These are phyloP conservation scores for Tetanocera ferruginea DNA, from an alignment of 2,888 invertebrate genomes.

Conservation along the genomic window DNA sequence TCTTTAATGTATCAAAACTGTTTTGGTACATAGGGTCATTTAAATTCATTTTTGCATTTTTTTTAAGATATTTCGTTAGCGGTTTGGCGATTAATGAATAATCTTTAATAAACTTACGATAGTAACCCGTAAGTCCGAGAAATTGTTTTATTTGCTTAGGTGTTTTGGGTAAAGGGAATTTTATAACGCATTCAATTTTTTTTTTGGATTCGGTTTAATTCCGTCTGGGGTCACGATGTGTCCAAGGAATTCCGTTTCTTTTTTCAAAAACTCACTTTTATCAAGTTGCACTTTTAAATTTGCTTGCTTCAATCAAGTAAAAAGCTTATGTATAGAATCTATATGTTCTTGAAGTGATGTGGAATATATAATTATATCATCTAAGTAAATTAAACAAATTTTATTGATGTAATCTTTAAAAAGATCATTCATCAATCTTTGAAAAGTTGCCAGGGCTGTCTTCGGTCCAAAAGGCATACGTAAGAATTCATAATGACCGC, in stretches of 20 bases:
- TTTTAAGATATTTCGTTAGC: slow-evolving; percentile 38
- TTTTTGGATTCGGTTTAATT: too few species aligned
- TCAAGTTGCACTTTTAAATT: slow-evolving; percentile 42
- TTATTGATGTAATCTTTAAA: slow-evolving; percentile 42
- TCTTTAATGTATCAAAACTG: too few species aligned
- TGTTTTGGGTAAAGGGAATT: too few species aligned
- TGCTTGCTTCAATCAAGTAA: slow-evolving; percentile 33
- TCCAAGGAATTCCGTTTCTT: too few species aligned
- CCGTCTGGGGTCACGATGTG: too few species aligned
- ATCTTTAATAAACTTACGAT: slow-evolving; percentile 45
- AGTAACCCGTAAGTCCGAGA: slow-evolving; percentile 47
- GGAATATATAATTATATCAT: slow-evolving; percentile 47
- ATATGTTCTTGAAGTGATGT: slow-evolving; percentile 42
- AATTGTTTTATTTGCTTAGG: too few species aligned
- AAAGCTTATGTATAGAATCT: slow-evolving; percentile 23
- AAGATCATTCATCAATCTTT: slow-evolving; percentile 43
- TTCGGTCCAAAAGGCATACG: slow-evolving; percentile 45
- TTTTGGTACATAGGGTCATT: too few species aligned
- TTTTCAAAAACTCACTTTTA: slow-evolving; percentile 41
- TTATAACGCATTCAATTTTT: too few species aligned
- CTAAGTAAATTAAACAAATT: slow-evolving; percentile 45
- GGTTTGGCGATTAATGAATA: slow-evolving; percentile 43
- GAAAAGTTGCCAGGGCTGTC: slow-evolving; percentile 39
- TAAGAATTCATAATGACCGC: slow-evolving; percentile 47
- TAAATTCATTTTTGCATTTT: too few species aligned